Evolutionary conservation across 2,888 invertebrate species (phyloP), one percentile per base, ranked within the genome.

Genomic region (Hypena proboscidalis): DNA sequence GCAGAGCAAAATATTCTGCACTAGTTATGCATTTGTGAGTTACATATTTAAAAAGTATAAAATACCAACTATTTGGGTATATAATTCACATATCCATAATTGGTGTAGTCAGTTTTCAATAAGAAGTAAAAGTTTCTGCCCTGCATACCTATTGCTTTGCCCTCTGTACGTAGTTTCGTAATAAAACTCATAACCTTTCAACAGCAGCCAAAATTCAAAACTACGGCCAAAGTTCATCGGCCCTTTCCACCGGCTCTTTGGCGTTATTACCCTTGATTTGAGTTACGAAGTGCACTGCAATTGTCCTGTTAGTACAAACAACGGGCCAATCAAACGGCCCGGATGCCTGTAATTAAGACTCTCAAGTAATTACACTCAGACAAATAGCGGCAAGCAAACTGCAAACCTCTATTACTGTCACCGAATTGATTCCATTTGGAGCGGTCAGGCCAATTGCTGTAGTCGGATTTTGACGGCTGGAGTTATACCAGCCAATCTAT

Each of bases 311-410:
- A 77, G 71, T 59, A 69, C 84, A 86, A 86, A 87, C 85, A 87
- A 83, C 75, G 74, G 73, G 74, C 77, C 83, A 85, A 85, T 87
- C 83, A 81, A 80, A 79, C 75, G 64, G 58, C 65, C 75, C 85
- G 86, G 85, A 88, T 84, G 85, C 67, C 66, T 62, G 83, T 84
- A 87, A 88, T 87, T 85, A 88, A 88, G 85, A 85, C 82, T 74
- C 73, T 75, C 74, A 77, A 84, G 79, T 82, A 81, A 82, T 85
- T 85, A 75, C 72, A 77, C 69, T 70, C 74, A 75, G 68, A 70
- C 75, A 76, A 72, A 72, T 74, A 71, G 66, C 62, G 63, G 67
- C 58, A 43, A 58, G 62, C 60, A 61, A 65, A 65, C 58, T 62
- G 57, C 53, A 54, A 58, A 54, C 52, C 47, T 53, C 55, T 51